A percentile compares a stretch with the other conserved stretches of the same genome.
Evolutionary conservation across 2,888 invertebrate species (phyloP).

Genomic region (Pyralis farinalis): DNA sequence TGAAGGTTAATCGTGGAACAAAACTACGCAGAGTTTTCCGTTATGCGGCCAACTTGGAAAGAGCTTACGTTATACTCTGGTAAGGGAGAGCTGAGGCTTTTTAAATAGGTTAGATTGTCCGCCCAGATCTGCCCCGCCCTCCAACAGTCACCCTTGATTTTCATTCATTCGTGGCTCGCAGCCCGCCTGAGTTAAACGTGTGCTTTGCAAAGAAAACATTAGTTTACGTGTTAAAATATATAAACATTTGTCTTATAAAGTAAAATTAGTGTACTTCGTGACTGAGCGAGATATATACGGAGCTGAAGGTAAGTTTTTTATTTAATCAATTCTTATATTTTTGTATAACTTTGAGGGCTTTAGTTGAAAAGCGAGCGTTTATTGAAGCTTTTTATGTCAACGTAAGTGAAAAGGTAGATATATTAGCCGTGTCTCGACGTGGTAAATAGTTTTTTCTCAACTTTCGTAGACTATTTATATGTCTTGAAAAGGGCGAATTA

Average conservation of each 20-base stretch:
- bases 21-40: conserved; percentile 51
- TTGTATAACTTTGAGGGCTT: conserved; percentile 7
- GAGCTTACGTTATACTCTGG: conserved; percentile 15
- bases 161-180: conserved; percentile 63
- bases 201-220: conserved; percentile 13
- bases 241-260: conserved; percentile 42
- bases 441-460: conserved; percentile 6
- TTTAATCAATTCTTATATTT: neutral
- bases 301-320: conserved; percentile 11
- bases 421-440: conserved; percentile 10
- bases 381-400: conserved; percentile 15
- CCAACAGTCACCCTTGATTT: conserved; percentile 50
- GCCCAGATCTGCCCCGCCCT: conserved; percentile 60
- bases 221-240: conserved; percentile 44
- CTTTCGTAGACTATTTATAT: no score
- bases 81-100: conserved; percentile 21
- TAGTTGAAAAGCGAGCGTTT: conserved; percentile 3
- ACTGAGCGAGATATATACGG: conserved; percentile 5
- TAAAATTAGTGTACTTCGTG: conserved; percentile 15
- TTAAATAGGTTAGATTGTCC: conserved; percentile 33
- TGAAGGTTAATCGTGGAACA: conserved; percentile 31
- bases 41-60: conserved; percentile 33
- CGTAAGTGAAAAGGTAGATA: conserved; percentile 11
- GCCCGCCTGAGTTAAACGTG: conserved; percentile 38
- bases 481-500: no score